phyloP scores from a whole-genome alignment of 1,140 invertebrate genomes.

The Zaprionus davidi region DNA sequence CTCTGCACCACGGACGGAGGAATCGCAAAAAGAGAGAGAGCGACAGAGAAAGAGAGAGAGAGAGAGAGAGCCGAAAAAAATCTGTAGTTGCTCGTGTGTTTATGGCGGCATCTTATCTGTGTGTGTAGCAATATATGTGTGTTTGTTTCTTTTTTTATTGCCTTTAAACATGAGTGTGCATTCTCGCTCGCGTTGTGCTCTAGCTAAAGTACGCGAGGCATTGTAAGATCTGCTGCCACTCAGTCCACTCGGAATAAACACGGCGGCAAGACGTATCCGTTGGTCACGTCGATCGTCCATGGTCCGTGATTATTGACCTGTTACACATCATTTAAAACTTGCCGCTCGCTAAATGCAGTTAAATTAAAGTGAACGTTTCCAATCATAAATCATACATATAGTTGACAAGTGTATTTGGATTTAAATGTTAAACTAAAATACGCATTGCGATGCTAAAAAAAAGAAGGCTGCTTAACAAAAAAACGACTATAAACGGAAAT shows the following conservation, averaged over 20 bases:
- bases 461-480: neutral
- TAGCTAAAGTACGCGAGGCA: slow-evolving; percentile 64
- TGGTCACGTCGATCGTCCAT: slow-evolving; percentile 5
- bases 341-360: slow-evolving; percentile 32
- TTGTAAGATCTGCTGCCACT: slow-evolving; percentile 61
- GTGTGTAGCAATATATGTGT: slow-evolving; percentile 42
- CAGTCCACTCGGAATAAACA: slow-evolving; percentile 64
- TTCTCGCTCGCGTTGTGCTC: slow-evolving; percentile 51
- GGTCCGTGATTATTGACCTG: slow-evolving; percentile 49
- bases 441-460: neutral
- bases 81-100: slow-evolving; percentile 39
- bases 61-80: slow-evolving; percentile 30
- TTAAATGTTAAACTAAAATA: neutral
- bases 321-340: slow-evolving; percentile 41
- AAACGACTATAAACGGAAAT: neutral
- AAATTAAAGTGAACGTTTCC: slow-evolving; percentile 24
- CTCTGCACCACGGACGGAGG: neutral
- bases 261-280: slow-evolving; percentile 49
- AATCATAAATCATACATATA: neutral
- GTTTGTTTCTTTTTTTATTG: slow-evolving; percentile 18
- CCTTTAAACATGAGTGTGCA: slow-evolving; percentile 32
- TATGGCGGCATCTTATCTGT: slow-evolving; percentile 42
- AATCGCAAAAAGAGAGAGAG: slow-evolving; percentile 6
- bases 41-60: slow-evolving; percentile 11
- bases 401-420: neutral